A percentile compares a stretch with the other conserved stretches of the same genome.
phyloP scores from a whole-genome alignment of 2,797 vertebrate species.

The Pygocentrus nattereri region DNA sequence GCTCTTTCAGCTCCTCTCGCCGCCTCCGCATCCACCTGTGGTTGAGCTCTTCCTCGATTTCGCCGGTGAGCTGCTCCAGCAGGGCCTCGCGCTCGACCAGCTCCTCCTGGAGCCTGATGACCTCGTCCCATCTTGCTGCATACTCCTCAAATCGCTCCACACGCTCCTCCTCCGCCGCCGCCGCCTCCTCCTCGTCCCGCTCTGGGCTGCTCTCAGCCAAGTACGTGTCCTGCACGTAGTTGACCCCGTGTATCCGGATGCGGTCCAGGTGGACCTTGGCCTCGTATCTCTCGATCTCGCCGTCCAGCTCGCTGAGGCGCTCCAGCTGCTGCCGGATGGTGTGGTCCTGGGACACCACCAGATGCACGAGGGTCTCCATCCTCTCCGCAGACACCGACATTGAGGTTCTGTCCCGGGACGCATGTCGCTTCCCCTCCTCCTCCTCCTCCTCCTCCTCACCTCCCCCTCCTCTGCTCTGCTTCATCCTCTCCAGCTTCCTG shows the following conservation, averaged over 20 bases:
- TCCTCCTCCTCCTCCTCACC: background rate
- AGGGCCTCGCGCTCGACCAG: conserved; percentile 87
- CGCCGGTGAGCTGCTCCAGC: conserved; percentile 86
- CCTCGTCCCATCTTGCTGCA: conserved; percentile 85
- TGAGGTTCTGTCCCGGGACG: conserved; percentile 73
- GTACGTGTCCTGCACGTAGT: conserved; percentile 98
- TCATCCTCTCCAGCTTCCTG: conserved; percentile 94
- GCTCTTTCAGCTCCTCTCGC: conserved; percentile 82
- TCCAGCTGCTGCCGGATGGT: conserved; percentile 96
- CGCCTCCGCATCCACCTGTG: conserved; percentile 91
- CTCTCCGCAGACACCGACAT: conserved; percentile 83
- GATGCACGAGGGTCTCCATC: conserved; percentile 96
- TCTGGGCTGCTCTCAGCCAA: conserved; percentile 77
- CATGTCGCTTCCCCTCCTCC: conserved; percentile 75
- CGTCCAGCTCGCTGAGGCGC: conserved; percentile 89
- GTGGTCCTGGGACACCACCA: conserved; percentile 97
- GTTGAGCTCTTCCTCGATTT: conserved; percentile 96
- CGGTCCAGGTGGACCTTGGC: conserved; percentile 91
- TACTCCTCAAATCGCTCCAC: conserved; percentile 84
- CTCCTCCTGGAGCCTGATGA: conserved; percentile 88
- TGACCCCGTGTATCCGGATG: conserved; percentile 89
- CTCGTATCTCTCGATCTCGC: conserved; percentile 92
- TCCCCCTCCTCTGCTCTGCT: conserved; percentile 69
- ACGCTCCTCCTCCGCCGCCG: conserved; percentile 59
- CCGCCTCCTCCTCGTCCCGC: conserved; percentile 49